Conservation (phyloP, 1,140 invertebrate genomes). For the Diachasma alloeum region DNA sequence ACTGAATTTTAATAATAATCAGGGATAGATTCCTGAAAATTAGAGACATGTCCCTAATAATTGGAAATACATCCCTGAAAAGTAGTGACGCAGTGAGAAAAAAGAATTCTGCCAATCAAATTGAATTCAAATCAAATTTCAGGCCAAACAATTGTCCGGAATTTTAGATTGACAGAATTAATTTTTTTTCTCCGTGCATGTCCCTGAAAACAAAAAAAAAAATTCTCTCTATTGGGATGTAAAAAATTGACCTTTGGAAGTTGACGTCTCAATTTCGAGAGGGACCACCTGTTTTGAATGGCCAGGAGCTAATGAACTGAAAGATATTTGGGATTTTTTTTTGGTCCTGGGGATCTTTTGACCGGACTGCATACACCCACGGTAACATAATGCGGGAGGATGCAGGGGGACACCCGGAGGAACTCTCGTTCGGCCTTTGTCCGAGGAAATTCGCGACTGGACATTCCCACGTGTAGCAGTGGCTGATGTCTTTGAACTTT, state of each 20-base stretch:
- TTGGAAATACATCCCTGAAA: too few species aligned
- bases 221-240: too few species aligned
- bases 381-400: conserved; percentile 36
- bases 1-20: too few species aligned
- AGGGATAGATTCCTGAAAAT: too few species aligned
- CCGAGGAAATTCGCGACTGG: conserved; percentile 15
- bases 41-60: too few species aligned
- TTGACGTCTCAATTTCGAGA: not conserved
- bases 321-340: not conserved
- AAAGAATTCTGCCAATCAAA: too few species aligned
- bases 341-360: not conserved
- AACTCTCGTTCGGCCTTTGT: conserved; percentile 24
- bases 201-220: too few species aligned
- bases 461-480: conserved; percentile 11
- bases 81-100: too few species aligned
- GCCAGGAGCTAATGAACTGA: not conserved
- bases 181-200: too few species aligned
- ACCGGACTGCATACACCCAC: conserved; percentile 28
- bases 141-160: too few species aligned
- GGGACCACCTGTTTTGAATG: not conserved
- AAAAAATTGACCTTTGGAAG: not conserved
- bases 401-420: conserved; percentile 18
- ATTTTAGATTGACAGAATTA: not conserved
- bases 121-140: too few species aligned
- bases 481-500: not conserved